phyloP scores from a whole-genome alignment of 2,797 vertebrate genomes.

The Coregonus suidteri region DNA sequence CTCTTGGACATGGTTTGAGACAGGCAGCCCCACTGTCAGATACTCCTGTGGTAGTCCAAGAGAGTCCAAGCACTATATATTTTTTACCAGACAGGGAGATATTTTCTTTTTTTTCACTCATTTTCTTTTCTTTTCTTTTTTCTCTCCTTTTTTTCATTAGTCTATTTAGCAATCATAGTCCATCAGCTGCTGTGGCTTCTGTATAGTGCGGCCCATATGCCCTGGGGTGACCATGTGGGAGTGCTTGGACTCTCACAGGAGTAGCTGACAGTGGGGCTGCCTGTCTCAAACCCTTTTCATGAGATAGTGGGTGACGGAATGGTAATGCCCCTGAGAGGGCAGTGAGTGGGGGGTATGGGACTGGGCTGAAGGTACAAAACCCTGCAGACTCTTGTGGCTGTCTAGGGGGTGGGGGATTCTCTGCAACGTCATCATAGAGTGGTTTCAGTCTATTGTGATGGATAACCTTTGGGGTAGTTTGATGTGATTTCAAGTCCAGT shows the following conservation, averaged over 20 bases:
- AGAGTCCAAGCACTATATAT: too few species aligned
- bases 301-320: not conserved
- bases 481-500: not conserved
- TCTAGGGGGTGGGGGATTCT: not conserved
- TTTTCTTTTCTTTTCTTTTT: not conserved
- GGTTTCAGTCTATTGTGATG: not conserved
- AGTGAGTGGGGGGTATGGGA: not conserved
- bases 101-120: not conserved
- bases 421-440: not conserved
- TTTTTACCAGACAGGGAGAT: not conserved
- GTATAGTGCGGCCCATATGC: not conserved
- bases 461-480: not conserved
- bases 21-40: too few species aligned
- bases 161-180: too few species aligned
- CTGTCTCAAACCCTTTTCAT: not conserved
- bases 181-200: too few species aligned
- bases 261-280: not conserved
- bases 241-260: not conserved
- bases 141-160: not conserved
- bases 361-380: not conserved
- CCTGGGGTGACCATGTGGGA: not conserved
- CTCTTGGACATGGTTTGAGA: too few species aligned
- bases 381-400: not conserved
- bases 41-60: too few species aligned
- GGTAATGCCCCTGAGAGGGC: not conserved